Base-by-base conservation (phyloP, 2,888 invertebrate genomes). In the Aphidoletes aphidimyza region DNA sequence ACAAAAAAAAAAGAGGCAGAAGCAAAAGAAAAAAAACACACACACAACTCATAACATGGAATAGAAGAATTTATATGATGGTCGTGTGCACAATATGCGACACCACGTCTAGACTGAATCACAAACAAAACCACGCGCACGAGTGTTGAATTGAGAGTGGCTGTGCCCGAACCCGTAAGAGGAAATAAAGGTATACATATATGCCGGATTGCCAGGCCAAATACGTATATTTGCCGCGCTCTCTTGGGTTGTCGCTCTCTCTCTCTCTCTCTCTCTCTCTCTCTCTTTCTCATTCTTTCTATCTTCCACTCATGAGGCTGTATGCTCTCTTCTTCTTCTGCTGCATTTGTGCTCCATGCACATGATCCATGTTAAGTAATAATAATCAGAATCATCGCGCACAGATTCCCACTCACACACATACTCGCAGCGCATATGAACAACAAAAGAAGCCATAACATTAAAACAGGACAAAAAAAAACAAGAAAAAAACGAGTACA, bases 91-190 rank as follows among this genome's bases (percentile, higher is more conserved):
- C 69, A 69, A 69, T 69, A 69, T 81, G 81, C 81, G 81, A 81
- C 81, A 81, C 81, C 81, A 81, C 81, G 81, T 81, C 81, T 81
- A 81, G 81, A 81, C 81, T 81, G 81, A 81, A 81, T 81, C 81
- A 81, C 81, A 81, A 78, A 81, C 81, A 81, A 81, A 81, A 81
- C 81, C 81, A 81, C 81, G 81, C 81, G 81, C 81, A 81, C 69
- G 37, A 81, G 81, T 37, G 37, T 81, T 17, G 81, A 81, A 81
- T 81, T 37, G 81, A 81, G 81, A 37, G 81, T 81, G 81, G 37
- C 81, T 81, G 39, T 37, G 37, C 36, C 54, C 69, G 69, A 81
- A 81, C 81, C n/a, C 36, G n/a, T 81, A 22, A 81, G 37, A 81
- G 81, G 37, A 81, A 81, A 81, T 81, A 81, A 37, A 81, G 36